Conservation (phyloP, 2,113 vertebrate species). For the Rhinoderma darwinii region DNA sequence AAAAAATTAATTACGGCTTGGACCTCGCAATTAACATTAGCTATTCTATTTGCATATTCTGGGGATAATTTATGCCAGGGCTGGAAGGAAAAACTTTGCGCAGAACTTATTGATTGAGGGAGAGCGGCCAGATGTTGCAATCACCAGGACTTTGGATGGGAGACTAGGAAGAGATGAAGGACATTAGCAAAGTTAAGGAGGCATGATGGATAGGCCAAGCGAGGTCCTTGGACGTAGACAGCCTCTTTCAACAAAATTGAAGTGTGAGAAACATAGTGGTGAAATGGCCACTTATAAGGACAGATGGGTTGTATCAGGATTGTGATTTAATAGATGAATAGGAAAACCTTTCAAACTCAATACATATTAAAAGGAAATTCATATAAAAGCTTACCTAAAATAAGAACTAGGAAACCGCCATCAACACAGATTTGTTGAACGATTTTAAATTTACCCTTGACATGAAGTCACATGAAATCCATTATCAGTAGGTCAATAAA, state of each 20-base stretch:
- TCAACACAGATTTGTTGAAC: conserved; percentile 8
- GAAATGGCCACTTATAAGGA: conserved; percentile 48
- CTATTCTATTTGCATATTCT: conserved; percentile 56
- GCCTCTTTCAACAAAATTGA: conserved; percentile 49
- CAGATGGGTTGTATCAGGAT: conserved; percentile 24
- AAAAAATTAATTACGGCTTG: conserved; percentile 54
- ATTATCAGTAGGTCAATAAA: background rate
- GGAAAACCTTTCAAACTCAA: conserved; percentile 23
- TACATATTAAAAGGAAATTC: conserved; percentile 8
- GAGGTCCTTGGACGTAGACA: conserved; percentile 26
- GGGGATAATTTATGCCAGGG: conserved; percentile 54
- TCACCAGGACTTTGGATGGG: conserved; percentile 48
- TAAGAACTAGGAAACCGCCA: background rate
- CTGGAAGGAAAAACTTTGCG: conserved; percentile 46
- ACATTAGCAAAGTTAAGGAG: conserved; percentile 59
- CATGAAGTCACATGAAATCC: background rate
- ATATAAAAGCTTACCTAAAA: background rate
- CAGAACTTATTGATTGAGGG: conserved; percentile 59
- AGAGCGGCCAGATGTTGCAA: conserved; percentile 55
- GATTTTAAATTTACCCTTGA: background rate
- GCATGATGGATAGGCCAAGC: conserved; percentile 44
- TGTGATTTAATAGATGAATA: conserved; percentile 45
- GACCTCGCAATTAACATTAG: conserved; percentile 59
- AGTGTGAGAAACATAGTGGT: conserved; percentile 31
- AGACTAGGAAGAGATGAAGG: conserved; percentile 47